phyloP scores from a whole-genome alignment of 2,113 vertebrate species.

The Sarotherodon lohbergeri region DNA sequence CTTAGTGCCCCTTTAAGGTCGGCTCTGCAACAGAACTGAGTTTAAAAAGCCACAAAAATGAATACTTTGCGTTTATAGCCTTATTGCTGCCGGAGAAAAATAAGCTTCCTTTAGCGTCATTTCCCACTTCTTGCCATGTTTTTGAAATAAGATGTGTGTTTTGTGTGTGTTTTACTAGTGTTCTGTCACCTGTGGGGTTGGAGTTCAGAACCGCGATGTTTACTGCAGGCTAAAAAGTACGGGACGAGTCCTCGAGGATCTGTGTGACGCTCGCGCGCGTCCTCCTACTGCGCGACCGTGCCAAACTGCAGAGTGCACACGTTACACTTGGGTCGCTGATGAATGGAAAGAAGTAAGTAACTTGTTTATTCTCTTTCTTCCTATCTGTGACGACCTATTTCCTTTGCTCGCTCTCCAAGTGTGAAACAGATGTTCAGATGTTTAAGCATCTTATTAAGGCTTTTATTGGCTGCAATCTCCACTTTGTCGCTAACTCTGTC shows the following conservation, averaged over 20 bases:
- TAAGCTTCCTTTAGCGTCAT: neutral
- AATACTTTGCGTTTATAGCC: neutral
- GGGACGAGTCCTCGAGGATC: constrained; percentile 68
- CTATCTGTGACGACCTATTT: neutral
- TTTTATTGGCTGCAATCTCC: constrained; percentile 37
- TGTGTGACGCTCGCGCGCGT: constrained; percentile 57
- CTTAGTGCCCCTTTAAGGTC: neutral
- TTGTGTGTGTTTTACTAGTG: constrained; percentile 70
- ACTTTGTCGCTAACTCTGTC: neutral
- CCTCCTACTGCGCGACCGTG: constrained; percentile 70
- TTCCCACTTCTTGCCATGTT: neutral
- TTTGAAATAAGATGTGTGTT: neutral
- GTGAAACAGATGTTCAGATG: constrained; percentile 16
- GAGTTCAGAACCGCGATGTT: constrained; percentile 79
- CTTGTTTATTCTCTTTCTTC: neutral
- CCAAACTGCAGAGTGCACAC: constrained; percentile 65
- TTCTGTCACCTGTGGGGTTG: constrained; percentile 83
- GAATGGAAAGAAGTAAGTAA: constrained; percentile 80
- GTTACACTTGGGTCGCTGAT: constrained; percentile 72
- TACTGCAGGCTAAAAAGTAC: constrained; percentile 78
- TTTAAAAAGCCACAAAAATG: neutral
- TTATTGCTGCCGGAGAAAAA: neutral
- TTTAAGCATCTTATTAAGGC: constrained; percentile 20
- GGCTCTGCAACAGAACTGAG: neutral
- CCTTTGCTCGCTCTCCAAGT: neutral